Conservation (phyloP, 2,888 invertebrate species). For the Heteromyza rotundicornis region DNA sequence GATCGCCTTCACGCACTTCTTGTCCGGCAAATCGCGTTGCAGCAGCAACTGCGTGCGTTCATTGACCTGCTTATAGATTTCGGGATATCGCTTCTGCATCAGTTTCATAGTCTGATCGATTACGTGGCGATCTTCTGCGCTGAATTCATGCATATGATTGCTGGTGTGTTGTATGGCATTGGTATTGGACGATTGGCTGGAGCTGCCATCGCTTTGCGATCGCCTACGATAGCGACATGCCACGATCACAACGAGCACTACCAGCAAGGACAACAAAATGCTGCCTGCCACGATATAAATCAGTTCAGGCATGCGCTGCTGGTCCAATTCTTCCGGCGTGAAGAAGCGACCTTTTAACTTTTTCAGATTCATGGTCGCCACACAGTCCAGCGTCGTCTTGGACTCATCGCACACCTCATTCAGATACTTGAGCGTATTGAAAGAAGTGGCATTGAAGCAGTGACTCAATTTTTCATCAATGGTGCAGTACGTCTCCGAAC, state of each 20-base stretch:
- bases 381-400: slow-evolving; percentile 48
- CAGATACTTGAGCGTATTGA: slow-evolving; percentile 53
- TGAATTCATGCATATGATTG: slow-evolving; percentile 45
- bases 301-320: slow-evolving; percentile 32
- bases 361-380: slow-evolving; percentile 44
- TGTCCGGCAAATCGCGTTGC: slow-evolving; percentile 42
- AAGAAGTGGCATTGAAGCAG: slow-evolving; percentile 54
- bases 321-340: slow-evolving; percentile 46
- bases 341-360: slow-evolving; percentile 50
- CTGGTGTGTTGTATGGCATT: not conserved
- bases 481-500: slow-evolving; percentile 55
- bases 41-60: slow-evolving; percentile 44
- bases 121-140: slow-evolving; percentile 42
- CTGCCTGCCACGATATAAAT: slow-evolving; percentile 34
- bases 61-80: slow-evolving; percentile 45
- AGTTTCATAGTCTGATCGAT: slow-evolving; percentile 46
- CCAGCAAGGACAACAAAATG: slow-evolving; percentile 24
- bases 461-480: slow-evolving; percentile 41
- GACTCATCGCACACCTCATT: slow-evolving; percentile 54
- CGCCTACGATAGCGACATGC: slow-evolving; percentile 21
- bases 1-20: slow-evolving; percentile 47
- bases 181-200: slow-evolving; percentile 6
- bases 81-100: slow-evolving; percentile 49
- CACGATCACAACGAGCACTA: slow-evolving; percentile 29
- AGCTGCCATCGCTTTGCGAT: not conserved